Evolutionary conservation across 2,113 vertebrate genomes (phyloP), one percentile per base, ranked within the genome.

Genomic region (Ramphastos sulfuratus): DNA sequence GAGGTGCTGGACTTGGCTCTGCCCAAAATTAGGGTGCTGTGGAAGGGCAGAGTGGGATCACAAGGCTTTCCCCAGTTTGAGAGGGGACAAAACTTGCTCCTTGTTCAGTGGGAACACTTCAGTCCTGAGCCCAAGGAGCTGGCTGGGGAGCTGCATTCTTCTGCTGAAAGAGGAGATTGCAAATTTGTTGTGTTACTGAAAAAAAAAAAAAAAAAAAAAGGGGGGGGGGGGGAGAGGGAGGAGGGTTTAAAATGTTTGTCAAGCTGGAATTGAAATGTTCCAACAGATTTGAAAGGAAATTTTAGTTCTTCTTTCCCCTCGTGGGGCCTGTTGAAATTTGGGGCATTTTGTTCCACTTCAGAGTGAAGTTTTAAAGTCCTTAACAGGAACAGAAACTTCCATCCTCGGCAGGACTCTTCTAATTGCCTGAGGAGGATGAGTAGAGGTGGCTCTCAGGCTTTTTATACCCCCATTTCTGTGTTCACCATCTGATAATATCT

Each of bases 291-390:
- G 79, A 81, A 72, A 55, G 87, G 91, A 65, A 76, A 81, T 67
- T 85, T 75, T 54, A 25, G 37, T 88, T 81, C 89, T 90, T 6
- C 0, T 95, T 96, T 93, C 72, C 90, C 89, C 83, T 87, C 1
- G 30, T 87, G 82, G 72, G 82, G 7, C 55, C 18, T 87, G 93
- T 84, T 30, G 89, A 94, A 94, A 95, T 87, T 90, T 4, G 6
- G 89, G 78, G 80, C 70, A 65, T 86, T 96, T 94, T 90, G 86
- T 96, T 96, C 95, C 94, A 55, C 94, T 94, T 96, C 79, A 86
- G 70, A 24, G 54, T 23, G 25, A 72, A 93, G 76, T 69, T 90
- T 90, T 75, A 46, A 78, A 82, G 85, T 75, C 73, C 50, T 71
- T 81, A 52, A 69, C 0, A 5, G 85, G 85, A 90, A 95, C 80